Conservation (phyloP, 2,797 vertebrate genomes). For the Brachyalestes nurse region DNA sequence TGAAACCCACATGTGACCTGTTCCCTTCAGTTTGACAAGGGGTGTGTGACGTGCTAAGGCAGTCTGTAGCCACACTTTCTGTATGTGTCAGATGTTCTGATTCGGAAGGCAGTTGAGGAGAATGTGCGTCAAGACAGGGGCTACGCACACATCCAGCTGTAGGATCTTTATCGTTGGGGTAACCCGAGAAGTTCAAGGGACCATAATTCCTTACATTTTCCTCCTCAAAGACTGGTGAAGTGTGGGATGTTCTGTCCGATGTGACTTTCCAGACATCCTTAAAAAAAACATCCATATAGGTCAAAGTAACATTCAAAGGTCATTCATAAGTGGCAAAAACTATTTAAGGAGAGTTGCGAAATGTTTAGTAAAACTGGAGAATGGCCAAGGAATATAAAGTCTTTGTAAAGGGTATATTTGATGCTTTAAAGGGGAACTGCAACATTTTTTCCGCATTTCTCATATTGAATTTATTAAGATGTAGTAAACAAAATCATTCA, state of each 20-base stretch:
- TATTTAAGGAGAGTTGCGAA: not conserved
- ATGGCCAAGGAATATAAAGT: not conserved
- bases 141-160: slow-evolving; percentile 38
- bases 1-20: slow-evolving; percentile 32
- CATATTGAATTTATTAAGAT: not conserved
- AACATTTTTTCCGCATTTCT: not conserved
- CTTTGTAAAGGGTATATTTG: not conserved
- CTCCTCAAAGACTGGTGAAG: slow-evolving; percentile 31
- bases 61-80: slow-evolving; percentile 31
- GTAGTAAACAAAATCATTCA: too few species aligned
- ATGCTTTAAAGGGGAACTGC: not conserved
- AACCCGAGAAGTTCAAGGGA: slow-evolving; percentile 53
- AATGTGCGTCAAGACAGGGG: slow-evolving; percentile 7
- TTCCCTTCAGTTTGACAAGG: slow-evolving; percentile 4
- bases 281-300: slow-evolving; percentile 28
- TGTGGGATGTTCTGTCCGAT: slow-evolving; percentile 41
- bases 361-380: not conserved
- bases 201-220: slow-evolving; percentile 49
- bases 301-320: slow-evolving; percentile 12
- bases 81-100: slow-evolving; percentile 30
- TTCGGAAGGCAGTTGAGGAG: slow-evolving; percentile 48
- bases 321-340: not conserved
- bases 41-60: slow-evolving; percentile 19
- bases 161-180: slow-evolving; percentile 40
- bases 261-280: slow-evolving; percentile 31